Conservation (phyloP, 2,113 vertebrate genomes). For the Apistogramma diplotaenia region DNA sequence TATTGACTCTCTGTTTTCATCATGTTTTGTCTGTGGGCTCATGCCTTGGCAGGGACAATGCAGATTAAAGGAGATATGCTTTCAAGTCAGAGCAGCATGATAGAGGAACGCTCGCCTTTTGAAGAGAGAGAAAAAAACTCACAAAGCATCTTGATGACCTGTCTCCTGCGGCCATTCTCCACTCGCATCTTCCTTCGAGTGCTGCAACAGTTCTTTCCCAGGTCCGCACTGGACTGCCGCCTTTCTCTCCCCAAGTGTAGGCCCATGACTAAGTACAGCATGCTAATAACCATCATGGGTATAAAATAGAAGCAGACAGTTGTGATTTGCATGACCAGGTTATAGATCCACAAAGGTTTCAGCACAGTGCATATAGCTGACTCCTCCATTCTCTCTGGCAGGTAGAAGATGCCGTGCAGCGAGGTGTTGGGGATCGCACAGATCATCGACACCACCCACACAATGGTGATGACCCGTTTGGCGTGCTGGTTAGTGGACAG, state of each 20-base stretch:
- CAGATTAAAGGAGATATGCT: conserved; percentile 12
- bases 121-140: conserved; percentile 44
- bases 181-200: conserved; percentile 58
- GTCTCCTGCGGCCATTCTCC: conserved; percentile 71
- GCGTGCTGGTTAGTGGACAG: conserved; percentile 76
- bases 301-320: conserved; percentile 79
- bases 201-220: conserved; percentile 56
- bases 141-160: conserved; percentile 82
- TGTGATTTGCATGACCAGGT: conserved; percentile 80
- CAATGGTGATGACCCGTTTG: conserved; percentile 66
- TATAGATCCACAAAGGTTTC: conserved; percentile 80
- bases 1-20: neutral
- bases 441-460: conserved; percentile 73
- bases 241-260: conserved; percentile 68
- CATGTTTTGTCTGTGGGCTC: neutral
- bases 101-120: neutral
- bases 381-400: conserved; percentile 72
- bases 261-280: conserved; percentile 78
- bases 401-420: conserved; percentile 77
- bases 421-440: conserved; percentile 80
- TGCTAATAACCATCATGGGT: conserved; percentile 77
- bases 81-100: neutral
- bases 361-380: conserved; percentile 79
- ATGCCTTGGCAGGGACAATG: conserved; percentile 18
- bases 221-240: conserved; percentile 16